Percentiles rank a stretch among this genome's conserved stretches.
Evolutionary conservation across 2,797 vertebrate genomes (phyloP).

Genomic region (Rachycentron canadum): DNA sequence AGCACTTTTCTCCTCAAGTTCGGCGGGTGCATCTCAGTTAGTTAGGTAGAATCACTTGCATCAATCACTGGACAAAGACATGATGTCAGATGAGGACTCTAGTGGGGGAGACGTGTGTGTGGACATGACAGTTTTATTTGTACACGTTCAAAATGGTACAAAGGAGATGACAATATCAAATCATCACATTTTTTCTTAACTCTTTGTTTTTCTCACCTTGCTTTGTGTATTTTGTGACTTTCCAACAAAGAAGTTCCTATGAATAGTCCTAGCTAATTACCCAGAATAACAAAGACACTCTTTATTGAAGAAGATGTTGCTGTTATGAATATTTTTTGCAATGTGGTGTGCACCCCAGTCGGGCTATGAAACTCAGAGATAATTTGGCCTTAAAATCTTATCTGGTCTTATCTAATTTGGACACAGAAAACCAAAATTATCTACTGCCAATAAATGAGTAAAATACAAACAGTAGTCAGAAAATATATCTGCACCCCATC

Average conservation of each 20-base stretch:
- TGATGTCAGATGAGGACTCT: slow-evolving; percentile 11
- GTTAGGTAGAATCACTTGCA: slow-evolving; percentile 35
- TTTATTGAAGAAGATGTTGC: too few relatives aligned
- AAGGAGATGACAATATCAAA: background rate
- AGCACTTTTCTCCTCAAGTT: slow-evolving; percentile 74
- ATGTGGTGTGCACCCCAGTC: background rate
- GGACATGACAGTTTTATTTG: background rate
- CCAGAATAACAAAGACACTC: too few relatives aligned
- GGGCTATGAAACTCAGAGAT: background rate
- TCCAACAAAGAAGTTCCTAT: background rate
- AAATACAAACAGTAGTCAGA: too few relatives aligned
- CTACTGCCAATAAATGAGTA: background rate
- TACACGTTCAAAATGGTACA: background rate
- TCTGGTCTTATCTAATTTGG: too few relatives aligned
- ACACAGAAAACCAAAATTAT: background rate
- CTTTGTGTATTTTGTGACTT: background rate
- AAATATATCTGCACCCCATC: background rate
- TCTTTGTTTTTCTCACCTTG: background rate
- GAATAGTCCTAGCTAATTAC: too few relatives aligned
- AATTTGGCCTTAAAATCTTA: background rate
- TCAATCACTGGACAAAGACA: slow-evolving; percentile 40
- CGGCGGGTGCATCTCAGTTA: slow-evolving; percentile 58
- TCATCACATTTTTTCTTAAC: background rate
- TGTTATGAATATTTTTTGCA: background rate
- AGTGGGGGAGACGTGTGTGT: background rate